These are phyloP conservation scores for Lymantria monacha DNA, from an alignment of 2,888 invertebrate genomes.

Conservation along the genomic window DNA sequence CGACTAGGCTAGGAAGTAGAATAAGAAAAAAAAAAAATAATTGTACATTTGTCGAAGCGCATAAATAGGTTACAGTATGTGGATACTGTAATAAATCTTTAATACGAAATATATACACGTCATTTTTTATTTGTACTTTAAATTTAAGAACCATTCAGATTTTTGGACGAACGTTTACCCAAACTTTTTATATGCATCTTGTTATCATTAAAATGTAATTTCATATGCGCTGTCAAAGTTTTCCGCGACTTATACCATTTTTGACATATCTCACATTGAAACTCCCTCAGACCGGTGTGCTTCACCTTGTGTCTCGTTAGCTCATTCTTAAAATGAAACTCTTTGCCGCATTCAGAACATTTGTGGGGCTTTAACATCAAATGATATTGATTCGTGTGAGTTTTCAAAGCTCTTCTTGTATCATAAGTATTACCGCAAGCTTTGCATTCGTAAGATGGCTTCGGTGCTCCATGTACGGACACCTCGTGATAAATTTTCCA, in stretches of 20 bases:
- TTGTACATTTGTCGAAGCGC: no score
- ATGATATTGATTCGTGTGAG: slow-evolving; percentile 47
- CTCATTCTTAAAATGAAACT: slow-evolving; percentile 13
- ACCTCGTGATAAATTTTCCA: slow-evolving; percentile 40
- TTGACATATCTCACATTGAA: slow-evolving; percentile 13
- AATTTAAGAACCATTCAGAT: no score
- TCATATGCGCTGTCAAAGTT: slow-evolving; percentile 8
- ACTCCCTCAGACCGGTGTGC: slow-evolving; percentile 19
- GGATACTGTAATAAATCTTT: no score
- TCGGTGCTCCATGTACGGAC: slow-evolving; percentile 37
- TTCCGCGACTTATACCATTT: slow-evolving; percentile 11
- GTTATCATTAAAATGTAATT: slow-evolving; percentile 4
- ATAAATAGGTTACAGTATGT: no score
- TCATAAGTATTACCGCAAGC: slow-evolving; percentile 44
- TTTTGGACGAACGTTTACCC: no score
- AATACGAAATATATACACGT: no score
- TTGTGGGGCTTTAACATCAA: slow-evolving; percentile 36
- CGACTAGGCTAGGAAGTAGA: no score
- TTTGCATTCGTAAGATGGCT: slow-evolving; percentile 35
- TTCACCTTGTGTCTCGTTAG: slow-evolving; percentile 15
- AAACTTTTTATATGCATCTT: no score
- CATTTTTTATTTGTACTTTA: no score
- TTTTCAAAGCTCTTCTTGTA: slow-evolving; percentile 31
- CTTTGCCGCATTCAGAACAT: slow-evolving; percentile 41
- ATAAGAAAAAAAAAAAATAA: no score